phyloP scores from a whole-genome alignment of 2,797 vertebrate species.

The Coreius guichenoti region DNA sequence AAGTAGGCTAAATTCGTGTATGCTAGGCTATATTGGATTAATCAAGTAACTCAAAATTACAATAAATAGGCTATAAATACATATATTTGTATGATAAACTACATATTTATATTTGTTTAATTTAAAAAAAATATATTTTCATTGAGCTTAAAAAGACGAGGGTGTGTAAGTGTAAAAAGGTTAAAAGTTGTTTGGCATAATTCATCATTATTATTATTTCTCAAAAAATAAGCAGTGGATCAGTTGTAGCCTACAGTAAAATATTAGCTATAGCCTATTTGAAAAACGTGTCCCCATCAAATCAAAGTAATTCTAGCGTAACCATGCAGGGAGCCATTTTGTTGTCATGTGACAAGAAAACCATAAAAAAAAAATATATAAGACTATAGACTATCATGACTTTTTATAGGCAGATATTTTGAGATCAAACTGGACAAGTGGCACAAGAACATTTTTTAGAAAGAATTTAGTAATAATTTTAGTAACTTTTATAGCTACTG shows the following conservation, averaged over 20 bases:
- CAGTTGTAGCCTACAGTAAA: neutral
- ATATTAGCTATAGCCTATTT: neutral
- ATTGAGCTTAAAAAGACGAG: neutral
- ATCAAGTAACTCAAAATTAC: neutral
- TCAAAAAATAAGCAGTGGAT: neutral
- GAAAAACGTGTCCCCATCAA: neutral
- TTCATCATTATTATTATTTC: neutral
- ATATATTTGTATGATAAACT: neutral
- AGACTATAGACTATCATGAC: neutral
- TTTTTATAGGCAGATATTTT: neutral
- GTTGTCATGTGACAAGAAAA: constrained; percentile 3
- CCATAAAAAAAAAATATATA: neutral
- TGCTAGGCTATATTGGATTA: neutral
- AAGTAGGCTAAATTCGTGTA: neutral
- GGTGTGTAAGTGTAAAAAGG: neutral
- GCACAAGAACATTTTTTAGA: neutral
- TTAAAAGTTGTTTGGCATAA: neutral
- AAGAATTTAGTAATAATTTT: neutral
- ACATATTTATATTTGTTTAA: too few relatives aligned
- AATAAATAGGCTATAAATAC: neutral
- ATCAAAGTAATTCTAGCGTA: neutral
- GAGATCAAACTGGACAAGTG: neutral
- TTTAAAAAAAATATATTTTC: neutral
- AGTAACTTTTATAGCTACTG: neutral
- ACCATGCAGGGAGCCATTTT: neutral